Conservation (phyloP, 2,113 vertebrate genomes). For the Axis porcinus region DNA sequence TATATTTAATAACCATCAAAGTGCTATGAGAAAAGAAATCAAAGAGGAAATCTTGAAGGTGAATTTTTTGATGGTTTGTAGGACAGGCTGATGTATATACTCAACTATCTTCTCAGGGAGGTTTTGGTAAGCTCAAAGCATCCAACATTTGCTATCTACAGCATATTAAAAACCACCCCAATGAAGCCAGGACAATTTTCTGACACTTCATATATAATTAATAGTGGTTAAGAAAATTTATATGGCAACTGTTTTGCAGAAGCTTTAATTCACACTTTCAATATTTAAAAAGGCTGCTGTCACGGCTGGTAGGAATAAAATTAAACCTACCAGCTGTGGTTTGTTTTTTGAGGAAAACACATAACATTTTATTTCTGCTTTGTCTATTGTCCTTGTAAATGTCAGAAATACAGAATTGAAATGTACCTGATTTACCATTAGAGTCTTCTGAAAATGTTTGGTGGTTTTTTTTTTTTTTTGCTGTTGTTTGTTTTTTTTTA, state of each 20-base stretch:
- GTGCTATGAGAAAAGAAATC: background rate
- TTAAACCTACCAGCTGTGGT: slow-evolving; percentile 69
- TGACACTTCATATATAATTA: slow-evolving; percentile 69
- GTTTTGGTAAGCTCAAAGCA: background rate
- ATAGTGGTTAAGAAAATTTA: slow-evolving; percentile 66
- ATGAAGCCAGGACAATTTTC: slow-evolving; percentile 30
- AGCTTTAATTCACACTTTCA: slow-evolving; percentile 70
- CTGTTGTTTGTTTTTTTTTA: background rate
- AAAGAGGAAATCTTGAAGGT: background rate
- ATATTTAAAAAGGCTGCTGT: slow-evolving; percentile 72
- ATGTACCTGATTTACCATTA: background rate
- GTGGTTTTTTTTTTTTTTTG: background rate
- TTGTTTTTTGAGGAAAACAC: slow-evolving; percentile 68
- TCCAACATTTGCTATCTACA: background rate
- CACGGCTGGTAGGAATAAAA: slow-evolving; percentile 69
- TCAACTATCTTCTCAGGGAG: background rate
- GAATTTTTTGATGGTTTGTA: background rate
- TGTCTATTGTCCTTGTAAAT: slow-evolving; percentile 54
- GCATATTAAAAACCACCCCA: slow-evolving; percentile 2
- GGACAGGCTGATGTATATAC: background rate
- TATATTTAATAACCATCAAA: background rate
- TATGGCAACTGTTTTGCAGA: slow-evolving; percentile 67
- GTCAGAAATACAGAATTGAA: slow-evolving; percentile 42
- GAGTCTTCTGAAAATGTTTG: background rate
- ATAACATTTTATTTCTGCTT: slow-evolving; percentile 65